Base-by-base conservation (phyloP, 2,888 invertebrate species). In the Sisyra terminalis region DNA sequence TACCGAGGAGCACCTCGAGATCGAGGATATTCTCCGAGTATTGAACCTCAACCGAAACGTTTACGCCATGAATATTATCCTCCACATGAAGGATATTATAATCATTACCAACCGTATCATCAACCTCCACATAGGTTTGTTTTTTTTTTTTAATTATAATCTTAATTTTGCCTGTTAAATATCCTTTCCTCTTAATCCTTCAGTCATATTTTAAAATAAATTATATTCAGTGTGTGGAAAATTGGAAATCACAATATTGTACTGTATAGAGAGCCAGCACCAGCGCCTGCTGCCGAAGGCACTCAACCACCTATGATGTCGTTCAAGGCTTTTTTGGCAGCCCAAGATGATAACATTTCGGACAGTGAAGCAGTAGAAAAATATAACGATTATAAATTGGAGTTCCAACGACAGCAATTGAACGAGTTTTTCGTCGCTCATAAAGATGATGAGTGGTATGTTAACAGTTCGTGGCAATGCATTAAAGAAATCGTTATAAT, bases 401-500 rank as follows among this genome's bases (percentile, higher is more conserved):
- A 98, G 56, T 98, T 96, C 63, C 84, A 87, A 55, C 73, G 90
- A 42, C 92, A 93, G 59, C 97, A 97, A 61, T 75, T 97, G 44
- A 93, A 93, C 66, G 94, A 97, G 61, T 98, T 98, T 69, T 98
- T 98, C 67, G 84, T 96, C 54, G 85, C 88, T 37, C 98, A 98
- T 69, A 98, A 98, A 67, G 97, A 98, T 57, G 97, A 99, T 65
- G 98, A 98, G 80, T 98, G 98, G 98, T 97, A 75, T 70, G 85
- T 65, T 41, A 44, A 34, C 6, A 34, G 14, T 24, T 24, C 24
- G 24, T 34, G 9, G 13, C 34, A 34, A 34, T 14, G 14, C n/a
- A 9, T 34, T 34, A 14, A 3, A 34, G 10, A 34, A 34, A 34
- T 34, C 15, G 34, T 34, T 10, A 9, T 34, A 10, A 34, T 14